phyloP scores from a whole-genome alignment of 2,797 vertebrate species.

The Aeoliscus strigatus region DNA sequence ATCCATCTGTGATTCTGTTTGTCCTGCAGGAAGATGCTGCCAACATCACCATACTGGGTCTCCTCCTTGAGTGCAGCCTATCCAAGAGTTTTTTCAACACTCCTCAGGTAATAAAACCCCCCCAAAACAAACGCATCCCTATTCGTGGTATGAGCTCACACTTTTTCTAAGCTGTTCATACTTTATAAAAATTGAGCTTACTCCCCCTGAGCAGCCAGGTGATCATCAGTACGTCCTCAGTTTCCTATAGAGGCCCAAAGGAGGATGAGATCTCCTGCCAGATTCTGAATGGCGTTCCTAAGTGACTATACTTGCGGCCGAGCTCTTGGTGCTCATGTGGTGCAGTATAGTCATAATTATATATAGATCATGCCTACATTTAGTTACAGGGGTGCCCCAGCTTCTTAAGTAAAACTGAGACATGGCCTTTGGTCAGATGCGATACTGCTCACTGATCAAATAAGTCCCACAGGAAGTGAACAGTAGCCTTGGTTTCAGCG shows the following conservation, averaged over 20 bases:
- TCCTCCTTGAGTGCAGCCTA: constrained; percentile 88
- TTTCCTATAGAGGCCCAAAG: constrained; percentile 28
- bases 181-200: not conserved
- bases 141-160: not conserved
- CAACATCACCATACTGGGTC: constrained; percentile 86
- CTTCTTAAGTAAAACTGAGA: constrained; percentile 5
- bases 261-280: constrained; percentile 31
- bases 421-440: constrained; percentile 7
- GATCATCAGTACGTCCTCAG: constrained; percentile 26
- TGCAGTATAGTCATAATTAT: constrained; percentile 11
- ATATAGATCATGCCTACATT: constrained; percentile 13
- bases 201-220: constrained; percentile 12
- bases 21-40: constrained; percentile 82
- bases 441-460: constrained; percentile 14
- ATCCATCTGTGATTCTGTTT: not conserved
- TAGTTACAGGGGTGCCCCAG: constrained; percentile 1
- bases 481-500: constrained; percentile 33
- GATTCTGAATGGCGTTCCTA: constrained; percentile 54
- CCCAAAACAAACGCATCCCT: too few species aligned
- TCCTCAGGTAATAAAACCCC: constrained; percentile 74
- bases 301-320: constrained; percentile 39
- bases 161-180: constrained; percentile 3
- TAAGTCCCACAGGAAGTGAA: constrained; percentile 30
- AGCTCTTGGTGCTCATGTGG: constrained; percentile 25
- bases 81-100: constrained; percentile 75